A percentile compares a stretch with the other conserved stretches of the same genome.
Evolutionary conservation across 2,797 vertebrate species (phyloP).

Genomic region (Halcyon badia): DNA sequence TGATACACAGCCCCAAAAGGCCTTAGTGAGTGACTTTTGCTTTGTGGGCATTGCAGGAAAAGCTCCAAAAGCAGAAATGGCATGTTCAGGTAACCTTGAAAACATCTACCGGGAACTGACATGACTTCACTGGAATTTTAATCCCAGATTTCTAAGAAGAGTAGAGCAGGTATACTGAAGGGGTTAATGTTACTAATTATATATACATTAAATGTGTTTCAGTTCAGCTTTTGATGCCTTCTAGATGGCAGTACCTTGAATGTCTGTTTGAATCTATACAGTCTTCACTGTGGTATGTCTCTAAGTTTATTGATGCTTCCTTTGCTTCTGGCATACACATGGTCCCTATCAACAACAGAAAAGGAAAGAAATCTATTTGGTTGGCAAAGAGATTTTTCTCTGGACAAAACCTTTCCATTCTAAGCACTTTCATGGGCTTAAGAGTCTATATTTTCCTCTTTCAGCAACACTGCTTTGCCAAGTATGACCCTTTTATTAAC

Average conservation of each 20-base stretch:
- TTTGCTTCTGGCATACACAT: not conserved
- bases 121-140: not conserved
- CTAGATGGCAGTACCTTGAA: not conserved
- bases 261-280: not conserved
- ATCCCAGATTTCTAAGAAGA: not conserved
- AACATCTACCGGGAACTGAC: not conserved
- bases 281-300: not conserved
- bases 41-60: not conserved
- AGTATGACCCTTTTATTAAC: conserved; percentile 8
- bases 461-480: conserved; percentile 15
- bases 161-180: not conserved
- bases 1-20: not conserved
- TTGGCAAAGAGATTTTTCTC: not conserved
- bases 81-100: not conserved
- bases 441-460: not conserved
- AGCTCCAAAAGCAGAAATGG: not conserved
- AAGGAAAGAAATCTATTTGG: not conserved
- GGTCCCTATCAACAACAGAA: not conserved
- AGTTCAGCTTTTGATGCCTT: not conserved
- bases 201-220: not conserved
- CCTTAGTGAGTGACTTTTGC: not conserved
- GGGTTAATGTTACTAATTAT: not conserved
- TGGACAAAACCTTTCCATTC: conserved; percentile 24
- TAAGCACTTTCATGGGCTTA: conserved; percentile 32
- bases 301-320: not conserved